Evolutionary conservation across 1,140 invertebrate species (phyloP).

Genomic region (Apis laboriosa): DNA sequence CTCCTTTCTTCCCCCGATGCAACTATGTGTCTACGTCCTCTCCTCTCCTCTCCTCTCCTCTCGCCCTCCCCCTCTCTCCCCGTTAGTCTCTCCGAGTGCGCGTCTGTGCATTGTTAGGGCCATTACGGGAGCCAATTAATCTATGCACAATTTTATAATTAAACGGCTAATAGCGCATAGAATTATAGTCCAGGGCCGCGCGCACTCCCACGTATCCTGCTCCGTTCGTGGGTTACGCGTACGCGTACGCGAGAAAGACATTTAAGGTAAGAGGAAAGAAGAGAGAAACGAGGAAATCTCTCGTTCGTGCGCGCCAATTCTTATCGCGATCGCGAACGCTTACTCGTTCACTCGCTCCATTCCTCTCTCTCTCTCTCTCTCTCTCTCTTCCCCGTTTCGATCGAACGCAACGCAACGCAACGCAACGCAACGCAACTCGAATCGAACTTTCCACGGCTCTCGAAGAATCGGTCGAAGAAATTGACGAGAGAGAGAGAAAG

Average conservation of each 20-base stretch:
- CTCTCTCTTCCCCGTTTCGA: background rate
- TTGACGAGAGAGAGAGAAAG: too few relatives aligned
- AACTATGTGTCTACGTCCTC: conserved; percentile 3
- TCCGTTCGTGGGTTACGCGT: conserved; percentile 27
- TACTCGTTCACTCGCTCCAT: background rate
- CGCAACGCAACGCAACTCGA: too few relatives aligned
- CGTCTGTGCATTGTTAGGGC: conserved; percentile 75
- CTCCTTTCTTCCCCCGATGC: conserved; percentile 13
- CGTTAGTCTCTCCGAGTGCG: conserved; percentile 59
- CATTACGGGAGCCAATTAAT: conserved; percentile 81
- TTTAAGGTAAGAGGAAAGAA: conserved; percentile 26
- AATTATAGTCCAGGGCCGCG: conserved; percentile 78
- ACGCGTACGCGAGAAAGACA: conserved; percentile 13
- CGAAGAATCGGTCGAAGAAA: too few relatives aligned
- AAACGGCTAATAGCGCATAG: conserved; percentile 81
- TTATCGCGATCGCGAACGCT: conserved; percentile 9
- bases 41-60: background rate
- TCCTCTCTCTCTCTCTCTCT: background rate
- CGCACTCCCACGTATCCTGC: conserved; percentile 76
- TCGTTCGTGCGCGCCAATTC: background rate
- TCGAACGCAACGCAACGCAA: too few relatives aligned
- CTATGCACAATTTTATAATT: conserved; percentile 81
- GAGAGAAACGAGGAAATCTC: conserved; percentile 44
- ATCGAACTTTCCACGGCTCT: too few relatives aligned
- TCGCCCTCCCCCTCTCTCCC: conserved; percentile 20